Percentiles rank a stretch among this genome's conserved stretches.
Evolutionary conservation across 2,797 vertebrate genomes (phyloP).

Genomic region (Pempheris klunzingeri): DNA sequence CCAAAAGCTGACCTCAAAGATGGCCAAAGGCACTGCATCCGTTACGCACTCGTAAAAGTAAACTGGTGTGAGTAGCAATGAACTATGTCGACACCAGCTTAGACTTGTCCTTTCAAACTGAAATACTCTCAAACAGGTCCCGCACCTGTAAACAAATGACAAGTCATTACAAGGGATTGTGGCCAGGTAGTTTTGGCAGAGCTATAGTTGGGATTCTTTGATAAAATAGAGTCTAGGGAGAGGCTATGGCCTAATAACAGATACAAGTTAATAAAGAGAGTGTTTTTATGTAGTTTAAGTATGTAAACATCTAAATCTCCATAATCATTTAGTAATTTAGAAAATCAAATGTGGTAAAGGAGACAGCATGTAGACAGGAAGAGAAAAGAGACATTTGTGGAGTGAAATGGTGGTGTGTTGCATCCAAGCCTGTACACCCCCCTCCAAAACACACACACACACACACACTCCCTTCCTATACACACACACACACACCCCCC

Average conservation of each 20-base stretch:
- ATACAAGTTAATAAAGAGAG: neutral
- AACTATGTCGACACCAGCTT: conserved; percentile 57
- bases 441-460: conserved; percentile 14
- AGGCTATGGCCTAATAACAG: neutral
- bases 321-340: neutral
- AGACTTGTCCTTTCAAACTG: conserved; percentile 62
- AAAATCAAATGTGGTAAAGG: neutral
- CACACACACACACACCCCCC: conserved; percentile 42
- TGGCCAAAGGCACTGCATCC: conserved; percentile 31
- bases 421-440: conserved; percentile 7
- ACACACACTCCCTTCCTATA: conserved; percentile 24
- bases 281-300: neutral
- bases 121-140: conserved; percentile 63
- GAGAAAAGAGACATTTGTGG: neutral
- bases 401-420: conserved; percentile 79
- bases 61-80: conserved; percentile 33
- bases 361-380: neutral
- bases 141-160: conserved; percentile 68
- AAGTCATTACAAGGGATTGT: conserved; percentile 30
- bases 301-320: neutral
- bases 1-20: conserved; percentile 63
- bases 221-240: neutral
- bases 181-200: conserved; percentile 30
- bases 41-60: conserved; percentile 28
- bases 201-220: neutral